These are phyloP conservation scores for Syrmaticus mikado DNA, from an alignment of 2,113 vertebrate genomes.

Conservation along the genomic window DNA sequence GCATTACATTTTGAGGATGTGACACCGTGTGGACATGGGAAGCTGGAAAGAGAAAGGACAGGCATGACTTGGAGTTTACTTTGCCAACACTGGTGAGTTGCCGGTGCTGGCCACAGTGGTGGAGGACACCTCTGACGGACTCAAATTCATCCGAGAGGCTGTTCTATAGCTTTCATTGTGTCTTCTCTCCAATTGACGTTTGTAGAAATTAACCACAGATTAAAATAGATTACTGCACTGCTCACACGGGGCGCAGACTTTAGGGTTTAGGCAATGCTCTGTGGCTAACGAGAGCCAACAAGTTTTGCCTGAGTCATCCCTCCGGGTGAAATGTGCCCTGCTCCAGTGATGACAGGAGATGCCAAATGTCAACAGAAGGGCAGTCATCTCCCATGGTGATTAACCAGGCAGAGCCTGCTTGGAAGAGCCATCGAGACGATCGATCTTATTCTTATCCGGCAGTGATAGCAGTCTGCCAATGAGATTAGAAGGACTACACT, in stretches of 20 bases:
- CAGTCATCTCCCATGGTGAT: background rate
- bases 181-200: slow-evolving; percentile 28
- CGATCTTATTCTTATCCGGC: background rate
- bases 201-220: slow-evolving; percentile 5
- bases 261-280: slow-evolving; percentile 8
- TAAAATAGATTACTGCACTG: background rate
- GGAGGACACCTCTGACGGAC: background rate
- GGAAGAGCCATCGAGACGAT: background rate
- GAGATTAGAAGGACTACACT: background rate
- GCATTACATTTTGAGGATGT: background rate
- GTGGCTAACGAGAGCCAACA: slow-evolving; percentile 45
- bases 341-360: background rate
- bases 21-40: background rate
- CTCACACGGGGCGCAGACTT: background rate
- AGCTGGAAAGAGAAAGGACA: background rate
- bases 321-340: background rate
- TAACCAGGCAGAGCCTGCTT: background rate
- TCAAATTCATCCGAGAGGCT: background rate
- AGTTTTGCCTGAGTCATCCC: slow-evolving; percentile 37
- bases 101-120: background rate
- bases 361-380: background rate
- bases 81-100: background rate
- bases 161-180: background rate
- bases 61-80: background rate
- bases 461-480: background rate